Evolutionary conservation across 37 sponge, comb jelly and placozoan species (phyloP).

Genomic region (Beroe forskalii): DNA sequence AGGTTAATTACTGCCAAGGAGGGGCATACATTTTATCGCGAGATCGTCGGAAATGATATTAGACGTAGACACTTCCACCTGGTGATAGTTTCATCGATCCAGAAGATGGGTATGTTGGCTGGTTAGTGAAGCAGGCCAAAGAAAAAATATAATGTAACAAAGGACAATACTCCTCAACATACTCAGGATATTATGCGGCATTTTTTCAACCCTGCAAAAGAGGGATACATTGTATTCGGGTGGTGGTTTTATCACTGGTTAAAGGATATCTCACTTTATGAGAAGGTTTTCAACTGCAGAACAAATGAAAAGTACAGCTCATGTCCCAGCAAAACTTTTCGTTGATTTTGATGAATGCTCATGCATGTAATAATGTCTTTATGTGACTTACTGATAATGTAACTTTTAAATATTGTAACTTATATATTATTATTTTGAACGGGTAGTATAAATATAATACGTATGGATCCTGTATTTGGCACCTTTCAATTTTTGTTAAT

Average conservation of each 20-base stretch:
- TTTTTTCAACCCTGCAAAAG: not conserved
- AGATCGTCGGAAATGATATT: not conserved
- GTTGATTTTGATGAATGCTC: no score
- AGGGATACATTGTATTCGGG: not conserved
- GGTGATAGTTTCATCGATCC: not conserved
- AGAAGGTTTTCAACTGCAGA: not conserved
- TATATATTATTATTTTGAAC: no score
- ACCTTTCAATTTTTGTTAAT: no score
- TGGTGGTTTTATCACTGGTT: conserved; percentile 37
- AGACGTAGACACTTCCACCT: not conserved
- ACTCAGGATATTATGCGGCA: not conserved
- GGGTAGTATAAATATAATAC: no score
- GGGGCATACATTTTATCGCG: conserved; percentile 4
- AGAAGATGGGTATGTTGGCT: conserved; percentile 12
- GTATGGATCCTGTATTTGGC: no score
- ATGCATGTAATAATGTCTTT: no score
- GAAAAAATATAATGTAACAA: not conserved
- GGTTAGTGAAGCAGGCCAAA: not conserved
- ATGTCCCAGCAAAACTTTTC: not conserved
- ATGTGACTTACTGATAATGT: no score
- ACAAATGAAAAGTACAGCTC: not conserved
- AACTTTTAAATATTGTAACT: no score
- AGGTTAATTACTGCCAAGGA: not conserved
- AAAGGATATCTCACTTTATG: not conserved
- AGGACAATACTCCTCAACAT: not conserved